Evolutionary conservation across 2,113 vertebrate species (phyloP).

Genomic region (Lepus americanus): DNA sequence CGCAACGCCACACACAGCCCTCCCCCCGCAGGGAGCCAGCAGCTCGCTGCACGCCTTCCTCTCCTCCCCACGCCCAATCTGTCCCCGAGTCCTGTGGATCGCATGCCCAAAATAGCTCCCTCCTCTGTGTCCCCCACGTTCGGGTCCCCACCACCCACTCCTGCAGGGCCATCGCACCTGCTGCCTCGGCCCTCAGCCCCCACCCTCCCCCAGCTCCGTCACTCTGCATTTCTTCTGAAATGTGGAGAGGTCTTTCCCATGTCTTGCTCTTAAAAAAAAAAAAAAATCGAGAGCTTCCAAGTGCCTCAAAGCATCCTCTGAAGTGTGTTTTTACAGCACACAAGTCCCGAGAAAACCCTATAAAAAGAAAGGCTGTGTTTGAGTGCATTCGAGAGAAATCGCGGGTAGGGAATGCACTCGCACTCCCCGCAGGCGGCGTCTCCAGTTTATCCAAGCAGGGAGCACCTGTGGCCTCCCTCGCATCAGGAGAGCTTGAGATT

Average conservation of each 20-base stretch:
- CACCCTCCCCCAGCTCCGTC: not conserved
- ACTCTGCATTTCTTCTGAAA: not conserved
- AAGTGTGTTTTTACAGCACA: not conserved
- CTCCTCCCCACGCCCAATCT: constrained; percentile 46
- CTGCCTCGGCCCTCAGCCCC: not conserved
- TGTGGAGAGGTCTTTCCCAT: not conserved
- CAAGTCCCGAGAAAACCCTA: not conserved
- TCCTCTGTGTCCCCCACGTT: not conserved
- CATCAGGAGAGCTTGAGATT: too few species aligned
- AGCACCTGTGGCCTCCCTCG: too few species aligned
- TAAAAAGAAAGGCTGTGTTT: not conserved
- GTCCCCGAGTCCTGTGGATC: constrained; percentile 27
- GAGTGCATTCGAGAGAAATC: not conserved
- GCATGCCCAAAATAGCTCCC: constrained; percentile 32
- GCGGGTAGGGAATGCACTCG: not conserved
- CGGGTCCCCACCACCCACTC: not conserved
- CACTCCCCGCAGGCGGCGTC: too few species aligned
- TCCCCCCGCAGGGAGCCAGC: not conserved
- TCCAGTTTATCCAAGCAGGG: not conserved
- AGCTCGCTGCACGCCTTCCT: not conserved
- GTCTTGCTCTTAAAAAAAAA: constrained; percentile 15
- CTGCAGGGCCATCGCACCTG: not conserved
- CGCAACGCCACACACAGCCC: not conserved
- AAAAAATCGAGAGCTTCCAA: not conserved
- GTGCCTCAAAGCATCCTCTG: not conserved